phyloP scores from a whole-genome alignment of 1,140 invertebrate genomes.

The Drosophila paulistorum region DNA sequence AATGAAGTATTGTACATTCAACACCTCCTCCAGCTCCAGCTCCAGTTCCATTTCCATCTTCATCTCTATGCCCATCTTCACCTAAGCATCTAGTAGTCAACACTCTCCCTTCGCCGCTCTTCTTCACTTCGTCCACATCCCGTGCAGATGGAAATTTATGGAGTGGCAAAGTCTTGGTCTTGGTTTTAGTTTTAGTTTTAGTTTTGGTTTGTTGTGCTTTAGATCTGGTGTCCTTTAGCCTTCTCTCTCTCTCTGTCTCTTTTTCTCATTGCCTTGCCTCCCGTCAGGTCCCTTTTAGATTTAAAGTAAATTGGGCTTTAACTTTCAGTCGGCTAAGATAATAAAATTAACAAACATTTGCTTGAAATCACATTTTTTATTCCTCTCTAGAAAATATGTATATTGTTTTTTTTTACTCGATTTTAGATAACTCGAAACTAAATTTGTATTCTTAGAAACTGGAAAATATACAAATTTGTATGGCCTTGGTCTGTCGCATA shows the following conservation, averaged over 20 bases:
- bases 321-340: too few relatives aligned
- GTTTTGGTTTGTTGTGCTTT: not conserved
- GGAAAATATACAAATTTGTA: too few relatives aligned
- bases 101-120: not conserved
- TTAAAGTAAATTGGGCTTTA: constrained; percentile 3
- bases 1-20: constrained; percentile 22
- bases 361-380: too few relatives aligned
- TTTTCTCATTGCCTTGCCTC: not conserved
- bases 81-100: not conserved
- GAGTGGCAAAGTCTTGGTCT: constrained; percentile 51
- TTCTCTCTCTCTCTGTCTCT: not conserved
- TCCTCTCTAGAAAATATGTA: too few relatives aligned
- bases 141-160: constrained; percentile 61
- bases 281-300: constrained; percentile 1
- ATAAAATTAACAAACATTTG: too few relatives aligned
- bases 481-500: too few relatives aligned
- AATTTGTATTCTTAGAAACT: too few relatives aligned
- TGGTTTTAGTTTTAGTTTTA: constrained; percentile 13
- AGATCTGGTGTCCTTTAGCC: not conserved
- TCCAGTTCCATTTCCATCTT: not conserved
- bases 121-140: not conserved
- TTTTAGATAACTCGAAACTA: too few relatives aligned
- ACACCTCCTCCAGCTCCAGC: not conserved
- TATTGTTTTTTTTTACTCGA: too few relatives aligned
- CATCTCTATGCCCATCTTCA: not conserved